These are phyloP conservation scores for Thymelicus sylvestris DNA, from an alignment of 2,888 invertebrate species.

Conservation along the genomic window DNA sequence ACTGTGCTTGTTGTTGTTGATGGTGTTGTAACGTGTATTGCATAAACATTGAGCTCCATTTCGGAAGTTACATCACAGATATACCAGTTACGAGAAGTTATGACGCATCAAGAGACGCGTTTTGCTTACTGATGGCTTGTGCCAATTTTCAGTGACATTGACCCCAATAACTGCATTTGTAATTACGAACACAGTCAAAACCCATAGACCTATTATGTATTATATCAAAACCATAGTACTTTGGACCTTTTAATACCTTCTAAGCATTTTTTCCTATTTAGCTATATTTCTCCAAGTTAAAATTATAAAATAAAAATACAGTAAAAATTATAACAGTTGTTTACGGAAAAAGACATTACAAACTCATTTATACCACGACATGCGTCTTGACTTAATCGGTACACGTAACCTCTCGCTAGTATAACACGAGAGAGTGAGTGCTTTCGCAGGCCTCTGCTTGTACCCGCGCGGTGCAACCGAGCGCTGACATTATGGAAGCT, in stretches of 20 bases:
- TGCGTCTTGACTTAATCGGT: slow-evolving; percentile 27
- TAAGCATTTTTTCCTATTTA: not conserved
- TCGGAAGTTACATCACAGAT: slow-evolving; percentile 67
- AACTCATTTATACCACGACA: not conserved
- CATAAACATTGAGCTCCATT: slow-evolving; percentile 53
- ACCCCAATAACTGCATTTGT: slow-evolving; percentile 74
- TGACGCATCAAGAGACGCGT: slow-evolving; percentile 70
- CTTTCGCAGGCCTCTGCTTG: slow-evolving; percentile 66
- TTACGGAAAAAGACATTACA: not conserved
- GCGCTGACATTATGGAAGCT: slow-evolving; percentile 71
- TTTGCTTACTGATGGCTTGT: slow-evolving; percentile 63
- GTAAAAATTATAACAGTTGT: not conserved
- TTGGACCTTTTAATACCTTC: not conserved
- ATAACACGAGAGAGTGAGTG: slow-evolving; percentile 68
- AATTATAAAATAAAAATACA: not conserved
- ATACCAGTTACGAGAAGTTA: slow-evolving; percentile 61
- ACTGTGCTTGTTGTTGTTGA: not conserved
- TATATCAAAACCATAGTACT: not conserved
- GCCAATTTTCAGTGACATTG: slow-evolving; percentile 74
- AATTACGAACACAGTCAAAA: slow-evolving; percentile 63
- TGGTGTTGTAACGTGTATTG: slow-evolving; percentile 55
- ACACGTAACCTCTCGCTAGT: slow-evolving; percentile 39
- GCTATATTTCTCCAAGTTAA: not conserved
- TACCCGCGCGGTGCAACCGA: slow-evolving; percentile 56
- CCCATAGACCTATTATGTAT: too few relatives aligned